phyloP scores from a whole-genome alignment of 2,888 invertebrate species.

The Erannis defoliaria region DNA sequence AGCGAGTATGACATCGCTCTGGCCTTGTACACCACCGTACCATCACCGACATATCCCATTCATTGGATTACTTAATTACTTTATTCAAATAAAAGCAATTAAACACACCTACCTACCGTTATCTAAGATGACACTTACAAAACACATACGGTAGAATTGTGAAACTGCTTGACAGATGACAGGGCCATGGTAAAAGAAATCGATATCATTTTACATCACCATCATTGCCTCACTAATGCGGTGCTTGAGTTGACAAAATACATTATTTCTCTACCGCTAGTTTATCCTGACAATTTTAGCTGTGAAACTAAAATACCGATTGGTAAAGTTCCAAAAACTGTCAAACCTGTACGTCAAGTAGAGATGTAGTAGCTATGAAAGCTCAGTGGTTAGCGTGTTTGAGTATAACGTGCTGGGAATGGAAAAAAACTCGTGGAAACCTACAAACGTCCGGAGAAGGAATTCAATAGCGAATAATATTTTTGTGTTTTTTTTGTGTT shows the following conservation, averaged over 20 bases:
- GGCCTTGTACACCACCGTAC: conserved; percentile 8
- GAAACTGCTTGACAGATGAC: conserved; percentile 18
- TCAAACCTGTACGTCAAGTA: too few relatives aligned
- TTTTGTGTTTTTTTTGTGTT: too few relatives aligned
- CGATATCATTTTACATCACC: conserved; percentile 9
- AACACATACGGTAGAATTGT: conserved; percentile 2
- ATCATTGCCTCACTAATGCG: conserved; percentile 4
- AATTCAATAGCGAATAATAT: too few relatives aligned
- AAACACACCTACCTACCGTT: conserved; percentile 12
- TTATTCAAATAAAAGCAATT: conserved; percentile 21
- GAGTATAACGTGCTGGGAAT: too few relatives aligned
- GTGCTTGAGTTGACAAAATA: neutral
- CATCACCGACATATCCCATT: conserved; percentile 7
- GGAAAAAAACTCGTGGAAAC: too few relatives aligned
- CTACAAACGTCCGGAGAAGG: too few relatives aligned
- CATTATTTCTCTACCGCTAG: neutral
- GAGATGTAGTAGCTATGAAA: too few relatives aligned
- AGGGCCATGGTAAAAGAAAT: conserved; percentile 21
- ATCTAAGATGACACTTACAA: conserved; percentile 7
- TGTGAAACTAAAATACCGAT: too few relatives aligned
- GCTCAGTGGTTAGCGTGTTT: too few relatives aligned
- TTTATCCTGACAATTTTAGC: too few relatives aligned
- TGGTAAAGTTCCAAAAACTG: too few relatives aligned
- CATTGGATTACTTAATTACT: conserved; percentile 18
- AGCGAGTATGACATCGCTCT: neutral